These are phyloP conservation scores for Lerema accius DNA, from an alignment of 1,140 invertebrate species.

Conservation along the genomic window DNA sequence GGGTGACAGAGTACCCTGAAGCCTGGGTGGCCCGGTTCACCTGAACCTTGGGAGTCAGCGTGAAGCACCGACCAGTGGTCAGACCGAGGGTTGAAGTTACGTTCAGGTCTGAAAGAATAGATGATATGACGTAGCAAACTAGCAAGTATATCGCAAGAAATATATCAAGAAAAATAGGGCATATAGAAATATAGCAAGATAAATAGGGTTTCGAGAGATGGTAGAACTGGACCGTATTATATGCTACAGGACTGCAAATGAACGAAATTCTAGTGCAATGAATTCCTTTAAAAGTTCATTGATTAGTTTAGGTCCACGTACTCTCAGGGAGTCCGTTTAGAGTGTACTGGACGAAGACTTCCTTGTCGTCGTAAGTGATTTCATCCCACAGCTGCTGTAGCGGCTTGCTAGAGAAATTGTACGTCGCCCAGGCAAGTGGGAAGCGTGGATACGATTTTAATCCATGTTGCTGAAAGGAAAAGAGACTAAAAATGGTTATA, in stretches of 20 bases:
- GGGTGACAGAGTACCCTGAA: conserved; percentile 69
- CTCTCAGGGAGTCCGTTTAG: conserved; percentile 56
- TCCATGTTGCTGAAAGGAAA: conserved; percentile 71
- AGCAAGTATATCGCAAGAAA: no score
- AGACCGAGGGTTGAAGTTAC: conserved; percentile 76
- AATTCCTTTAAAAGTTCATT: no score
- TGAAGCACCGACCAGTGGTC: conserved; percentile 81
- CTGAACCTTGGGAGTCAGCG: conserved; percentile 74
- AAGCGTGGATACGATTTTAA: conserved; percentile 75
- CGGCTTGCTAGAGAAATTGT: conserved; percentile 77
- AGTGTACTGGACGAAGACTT: conserved; percentile 69
- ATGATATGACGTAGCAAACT: no score
- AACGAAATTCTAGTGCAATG: no score
- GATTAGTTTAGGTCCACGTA: no score
- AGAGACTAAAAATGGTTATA: no score
- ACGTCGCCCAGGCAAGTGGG: conserved; percentile 78
- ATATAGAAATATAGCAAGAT: no score
- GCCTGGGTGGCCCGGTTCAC: conserved; percentile 49
- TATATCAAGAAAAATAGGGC: no score
- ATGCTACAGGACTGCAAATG: no score
- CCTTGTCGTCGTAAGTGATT: conserved; percentile 77
- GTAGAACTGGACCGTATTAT: no score
- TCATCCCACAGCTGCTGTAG: conserved; percentile 83
- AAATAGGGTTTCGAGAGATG: no score
- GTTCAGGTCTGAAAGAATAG: conserved; percentile 51